Conservation (phyloP, 2,113 vertebrate genomes). For the Tringa solitaria region DNA sequence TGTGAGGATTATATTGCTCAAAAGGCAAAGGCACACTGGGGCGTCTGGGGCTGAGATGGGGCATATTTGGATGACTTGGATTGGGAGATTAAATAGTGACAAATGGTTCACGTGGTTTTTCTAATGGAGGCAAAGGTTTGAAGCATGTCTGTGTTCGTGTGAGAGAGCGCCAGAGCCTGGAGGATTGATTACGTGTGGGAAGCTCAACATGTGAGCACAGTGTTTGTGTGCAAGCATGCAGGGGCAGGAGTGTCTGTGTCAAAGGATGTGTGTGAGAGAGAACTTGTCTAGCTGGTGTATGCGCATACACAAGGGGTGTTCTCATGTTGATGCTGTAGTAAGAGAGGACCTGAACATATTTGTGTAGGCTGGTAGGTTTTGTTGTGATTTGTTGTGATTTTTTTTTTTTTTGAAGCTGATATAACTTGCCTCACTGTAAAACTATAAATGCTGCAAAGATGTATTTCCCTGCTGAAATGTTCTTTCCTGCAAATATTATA, state of each 20-base stretch:
- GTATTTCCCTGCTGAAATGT: not conserved
- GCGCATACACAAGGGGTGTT: not conserved
- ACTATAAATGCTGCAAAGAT: not conserved
- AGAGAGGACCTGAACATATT: not conserved
- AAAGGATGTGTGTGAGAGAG: not conserved
- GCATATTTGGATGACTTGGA: not conserved
- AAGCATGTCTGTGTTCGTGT: not conserved
- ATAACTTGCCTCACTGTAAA: not conserved
- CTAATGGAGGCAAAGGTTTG: not conserved
- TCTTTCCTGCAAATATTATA: not conserved
- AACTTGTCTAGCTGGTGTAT: not conserved
- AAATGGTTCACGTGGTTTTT: not conserved
- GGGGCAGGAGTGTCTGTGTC: not conserved
- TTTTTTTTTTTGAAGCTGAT: not conserved
- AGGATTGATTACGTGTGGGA: slow-evolving; percentile 12
- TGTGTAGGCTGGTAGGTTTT: not conserved
- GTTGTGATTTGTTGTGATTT: not conserved
- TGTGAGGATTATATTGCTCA: not conserved
- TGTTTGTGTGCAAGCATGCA: not conserved
- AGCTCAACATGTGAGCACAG: not conserved
- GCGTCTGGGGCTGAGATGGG: not conserved
- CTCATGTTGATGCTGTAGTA: not conserved
- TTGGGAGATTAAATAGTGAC: not conserved
- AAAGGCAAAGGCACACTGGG: not conserved
- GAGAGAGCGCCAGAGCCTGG: not conserved